Evolutionary conservation across 2,797 vertebrate species (phyloP).

Genomic region (Dermochelys coriacea): DNA sequence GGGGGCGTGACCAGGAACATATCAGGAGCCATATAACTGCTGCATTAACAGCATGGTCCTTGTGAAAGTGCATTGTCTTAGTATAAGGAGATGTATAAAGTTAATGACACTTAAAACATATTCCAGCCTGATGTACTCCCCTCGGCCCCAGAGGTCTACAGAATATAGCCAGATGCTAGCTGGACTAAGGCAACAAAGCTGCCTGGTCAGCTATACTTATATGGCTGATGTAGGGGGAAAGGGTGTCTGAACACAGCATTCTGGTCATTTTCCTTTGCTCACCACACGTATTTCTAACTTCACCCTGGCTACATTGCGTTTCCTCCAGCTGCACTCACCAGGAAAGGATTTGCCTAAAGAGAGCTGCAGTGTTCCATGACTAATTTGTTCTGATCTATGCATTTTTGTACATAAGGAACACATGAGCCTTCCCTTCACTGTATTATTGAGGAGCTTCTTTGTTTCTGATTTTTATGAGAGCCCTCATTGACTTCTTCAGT

Average conservation of each 20-base stretch:
- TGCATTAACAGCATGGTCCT: neutral
- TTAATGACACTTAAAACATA: neutral
- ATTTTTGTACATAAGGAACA: neutral
- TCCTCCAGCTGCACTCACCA: neutral
- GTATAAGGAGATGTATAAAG: neutral
- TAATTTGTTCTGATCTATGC: neutral
- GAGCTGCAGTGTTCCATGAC: neutral
- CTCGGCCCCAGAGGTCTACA: neutral
- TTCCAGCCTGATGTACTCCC: neutral
- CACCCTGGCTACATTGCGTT: neutral
- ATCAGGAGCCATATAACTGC: neutral
- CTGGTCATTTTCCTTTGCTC: neutral
- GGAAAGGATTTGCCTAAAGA: neutral
- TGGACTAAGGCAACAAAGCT: neutral
- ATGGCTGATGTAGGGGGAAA: neutral
- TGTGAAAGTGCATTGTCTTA: fast-evolving
- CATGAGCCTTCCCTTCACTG: neutral
- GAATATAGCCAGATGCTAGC: fast-evolving
- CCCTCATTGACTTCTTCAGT: neutral
- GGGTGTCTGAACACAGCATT: neutral
- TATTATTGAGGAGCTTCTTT: neutral
- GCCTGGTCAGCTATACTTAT: neutral
- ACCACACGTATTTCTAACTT: neutral
- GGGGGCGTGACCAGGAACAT: too few relatives aligned
- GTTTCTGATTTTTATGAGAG: neutral